These are phyloP conservation scores for Drepana falcataria DNA, from an alignment of 2,888 invertebrate genomes.

Conservation along the genomic window DNA sequence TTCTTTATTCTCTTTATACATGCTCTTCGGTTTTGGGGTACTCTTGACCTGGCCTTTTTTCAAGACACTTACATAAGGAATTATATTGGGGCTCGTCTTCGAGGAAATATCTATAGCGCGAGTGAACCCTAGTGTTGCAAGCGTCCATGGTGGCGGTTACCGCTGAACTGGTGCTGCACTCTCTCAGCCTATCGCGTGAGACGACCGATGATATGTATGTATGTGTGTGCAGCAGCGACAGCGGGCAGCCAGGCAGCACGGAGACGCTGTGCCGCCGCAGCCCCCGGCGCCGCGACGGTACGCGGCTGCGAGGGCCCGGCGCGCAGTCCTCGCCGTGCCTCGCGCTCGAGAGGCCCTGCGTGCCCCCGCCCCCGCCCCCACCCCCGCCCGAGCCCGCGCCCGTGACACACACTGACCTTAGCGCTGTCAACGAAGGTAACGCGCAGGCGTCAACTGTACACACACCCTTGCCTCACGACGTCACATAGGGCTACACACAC, in stretches of 20 bases:
- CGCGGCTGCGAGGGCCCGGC: constrained; percentile 34
- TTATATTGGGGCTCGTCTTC: no score
- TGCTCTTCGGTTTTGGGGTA: no score
- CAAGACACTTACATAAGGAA: no score
- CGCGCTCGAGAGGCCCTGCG: constrained; percentile 49
- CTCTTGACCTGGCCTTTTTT: no score
- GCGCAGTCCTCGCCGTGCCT: constrained; percentile 66
- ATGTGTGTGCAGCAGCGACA: constrained; percentile 58
- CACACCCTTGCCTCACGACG: background rate
- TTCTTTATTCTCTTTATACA: no score
- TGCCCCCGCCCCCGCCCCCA: constrained; percentile 56
- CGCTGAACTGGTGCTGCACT: no score
- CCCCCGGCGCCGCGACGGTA: constrained; percentile 41
- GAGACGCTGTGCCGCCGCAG: constrained; percentile 47
- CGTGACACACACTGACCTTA: constrained; percentile 52
- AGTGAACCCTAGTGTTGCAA: no score
- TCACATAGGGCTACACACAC: no score
- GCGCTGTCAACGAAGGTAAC: constrained; percentile 77
- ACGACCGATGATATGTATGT: no score
- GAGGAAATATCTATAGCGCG: no score
- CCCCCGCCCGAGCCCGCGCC: constrained; percentile 46
- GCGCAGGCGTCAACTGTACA: constrained; percentile 51
- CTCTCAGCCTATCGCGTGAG: no score
- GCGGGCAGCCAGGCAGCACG: constrained; percentile 52
- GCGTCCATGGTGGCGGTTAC: no score